Base-by-base conservation (phyloP, 1,140 invertebrate species). In the Lerema accius region DNA sequence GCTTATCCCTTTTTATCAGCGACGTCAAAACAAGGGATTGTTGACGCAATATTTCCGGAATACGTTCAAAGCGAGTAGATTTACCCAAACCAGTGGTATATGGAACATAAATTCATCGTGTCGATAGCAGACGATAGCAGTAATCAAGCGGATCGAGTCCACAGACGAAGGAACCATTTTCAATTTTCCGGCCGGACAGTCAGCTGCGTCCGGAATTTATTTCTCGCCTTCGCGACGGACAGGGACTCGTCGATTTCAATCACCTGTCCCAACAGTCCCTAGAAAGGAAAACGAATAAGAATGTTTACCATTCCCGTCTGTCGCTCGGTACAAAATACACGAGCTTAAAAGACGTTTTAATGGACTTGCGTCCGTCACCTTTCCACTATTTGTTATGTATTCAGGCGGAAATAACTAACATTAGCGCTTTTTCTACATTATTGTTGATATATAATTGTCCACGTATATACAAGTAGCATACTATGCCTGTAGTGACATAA, bases 181-280 rank as follows among this genome's bases (percentile, higher is more conserved):
- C 77, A 79, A 87, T 84, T 85, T 81, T 81, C 80, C 72, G 59
- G 73, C 46, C 68, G 71, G 67, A 74, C 78, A 78, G 74, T 77
- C 80, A 79, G 76, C 71, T 80, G 78, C 73, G 76, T 61, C 67
- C 61, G 65, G 72, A 82, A 83, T 81, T 80, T 83, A 83, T 83
- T 64, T 74, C 64, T 69, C 59, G 62, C 67, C 65, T 80, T 72
- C 70, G 67, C 59, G 65, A 76, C 67, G 67, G 75, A 76, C 73
- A 70, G 74, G 67, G 62, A 65, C 69, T 67, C 70, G 70, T 74
- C 65, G 80, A 60, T 79, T 83, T 80, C 80, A 80, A 83, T 84
- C 83, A 79, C 67, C 78, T 78, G 66, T 59, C 48, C 51, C 51
- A 50, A 65, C 67, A 73, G 51, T 68, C 61, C 53, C 42, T 50